A percentile compares a stretch with the other conserved stretches of the same genome.
Conservation (phyloP, 2,797 vertebrate genomes). For the Ctenochaetus hawaiiensis region DNA sequence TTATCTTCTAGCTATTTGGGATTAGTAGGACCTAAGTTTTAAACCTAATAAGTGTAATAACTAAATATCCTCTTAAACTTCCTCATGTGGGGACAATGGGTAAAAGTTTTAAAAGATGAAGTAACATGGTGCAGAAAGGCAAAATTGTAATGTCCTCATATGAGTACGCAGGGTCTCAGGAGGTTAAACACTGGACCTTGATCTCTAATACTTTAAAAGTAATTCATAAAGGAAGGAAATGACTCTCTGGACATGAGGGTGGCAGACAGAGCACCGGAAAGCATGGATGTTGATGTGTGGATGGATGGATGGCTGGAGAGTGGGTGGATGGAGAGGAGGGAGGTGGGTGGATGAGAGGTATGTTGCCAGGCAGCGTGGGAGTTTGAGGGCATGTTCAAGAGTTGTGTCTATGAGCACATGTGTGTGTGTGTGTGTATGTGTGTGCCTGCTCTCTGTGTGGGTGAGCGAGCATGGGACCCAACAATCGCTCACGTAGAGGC, state of each 20-base stretch:
- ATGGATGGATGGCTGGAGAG: slow-evolving; percentile 29
- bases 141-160: too few relatives aligned
- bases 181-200: rapidly evolving
- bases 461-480: slow-evolving; percentile 71
- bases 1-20: too few relatives aligned
- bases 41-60: too few relatives aligned
- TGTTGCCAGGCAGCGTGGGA: slow-evolving; percentile 71
- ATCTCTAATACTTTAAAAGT: slow-evolving; percentile 2
- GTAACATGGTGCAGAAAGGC: too few relatives aligned
- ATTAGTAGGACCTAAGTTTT: too few relatives aligned
- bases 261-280: slow-evolving; percentile 1
- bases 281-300: slow-evolving; percentile 31
- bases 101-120: too few relatives aligned
- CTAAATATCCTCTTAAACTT: too few relatives aligned
- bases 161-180: too few relatives aligned
- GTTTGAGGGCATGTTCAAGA: slow-evolving; percentile 69
- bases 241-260: not conserved
- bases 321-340: slow-evolving; percentile 44
- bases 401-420: slow-evolving; percentile 50
- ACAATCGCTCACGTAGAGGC: slow-evolving; percentile 69
- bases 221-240: not conserved
- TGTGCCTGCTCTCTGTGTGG: slow-evolving; percentile 56
- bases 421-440: slow-evolving; percentile 10
- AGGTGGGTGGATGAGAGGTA: slow-evolving; percentile 58
- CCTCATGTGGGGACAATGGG: too few relatives aligned